Base-by-base conservation (phyloP, 2,797 vertebrate genomes). In the Philypnodon macrostomus region DNA sequence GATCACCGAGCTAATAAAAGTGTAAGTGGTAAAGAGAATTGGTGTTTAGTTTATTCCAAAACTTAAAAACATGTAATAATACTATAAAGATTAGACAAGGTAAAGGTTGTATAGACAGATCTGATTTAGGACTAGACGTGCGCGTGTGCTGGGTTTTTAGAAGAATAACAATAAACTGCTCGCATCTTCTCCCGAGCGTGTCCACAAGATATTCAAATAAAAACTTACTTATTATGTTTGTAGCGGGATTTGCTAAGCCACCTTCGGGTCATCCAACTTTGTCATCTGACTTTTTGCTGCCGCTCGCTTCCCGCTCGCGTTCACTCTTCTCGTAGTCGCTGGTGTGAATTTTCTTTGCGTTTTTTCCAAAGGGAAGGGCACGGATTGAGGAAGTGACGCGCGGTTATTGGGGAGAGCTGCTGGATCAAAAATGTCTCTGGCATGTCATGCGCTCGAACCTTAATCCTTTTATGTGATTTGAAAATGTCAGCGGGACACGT, bases 281-380 rank as follows among this genome's bases (percentile, higher is more conserved):
- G 80, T 81, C 73, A 84, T 79, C 64, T 60, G 83, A 52, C 50
- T 77, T 70, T 61, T 47, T 58, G 52, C 57, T 68, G 51, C 70
- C 60, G 53, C 67, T 61, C 60, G 57, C 67, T 60, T 75, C 52
- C 54, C 57, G 62, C 68, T 69, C 57, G 62, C 68, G 68, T 74
- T 78, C 69, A 63, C 61, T 77, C 70, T 73, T 59, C 68, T 78
- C 69, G 71, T 75, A 73, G 83, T 83, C 73, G 71, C 60, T 80
- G 67, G 72, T 72, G 78, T 76, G 79, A 75, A 33, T 75, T 77
- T 68, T 83, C 76, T 81, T 76, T 54, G 63, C 63, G 61, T 73
- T 62, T 77, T 77, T 80, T 85, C 87, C 84, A 85, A 77, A 84
- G 90, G 90, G 90, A 90, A 88, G 90, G 90, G 90, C 90, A 63